phyloP scores from a whole-genome alignment of 2,113 vertebrate genomes.

The Ciconia boyciana region DNA sequence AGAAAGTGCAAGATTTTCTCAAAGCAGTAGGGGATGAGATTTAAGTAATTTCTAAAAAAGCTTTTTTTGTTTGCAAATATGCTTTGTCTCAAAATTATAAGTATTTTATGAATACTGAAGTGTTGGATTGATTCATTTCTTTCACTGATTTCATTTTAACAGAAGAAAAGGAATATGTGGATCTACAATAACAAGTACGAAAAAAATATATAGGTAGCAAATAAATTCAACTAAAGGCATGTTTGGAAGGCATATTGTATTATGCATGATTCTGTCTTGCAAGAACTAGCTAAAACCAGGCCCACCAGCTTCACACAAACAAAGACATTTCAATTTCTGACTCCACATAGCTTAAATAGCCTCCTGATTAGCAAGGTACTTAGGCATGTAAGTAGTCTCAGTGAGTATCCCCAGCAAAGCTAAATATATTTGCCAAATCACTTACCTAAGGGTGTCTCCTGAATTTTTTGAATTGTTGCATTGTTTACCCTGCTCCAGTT shows the following conservation, averaged over 20 bases:
- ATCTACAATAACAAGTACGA: not conserved
- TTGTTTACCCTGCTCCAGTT: conserved; percentile 63
- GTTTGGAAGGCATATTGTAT: not conserved
- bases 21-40: not conserved
- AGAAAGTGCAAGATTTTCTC: not conserved
- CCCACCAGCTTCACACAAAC: not conserved
- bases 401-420: conserved; percentile 35
- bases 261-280: not conserved
- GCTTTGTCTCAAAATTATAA: not conserved
- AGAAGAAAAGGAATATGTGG: not conserved
- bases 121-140: not conserved
- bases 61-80: not conserved
- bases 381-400: conserved; percentile 9
- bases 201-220: not conserved
- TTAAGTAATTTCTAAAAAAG: not conserved
- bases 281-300: not conserved
- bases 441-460: conserved; percentile 64
- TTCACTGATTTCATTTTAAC: not conserved
- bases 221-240: not conserved
- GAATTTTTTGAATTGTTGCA: conserved; percentile 60
- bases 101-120: not conserved
- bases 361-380: conserved; percentile 55
- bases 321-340: conserved; percentile 15
- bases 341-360: conserved; percentile 17
- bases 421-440: conserved; percentile 61